Percentiles rank a stretch among this genome's conserved stretches.
phyloP scores from a whole-genome alignment of 2,888 invertebrate species.

The Eupithecia abbreviata region DNA sequence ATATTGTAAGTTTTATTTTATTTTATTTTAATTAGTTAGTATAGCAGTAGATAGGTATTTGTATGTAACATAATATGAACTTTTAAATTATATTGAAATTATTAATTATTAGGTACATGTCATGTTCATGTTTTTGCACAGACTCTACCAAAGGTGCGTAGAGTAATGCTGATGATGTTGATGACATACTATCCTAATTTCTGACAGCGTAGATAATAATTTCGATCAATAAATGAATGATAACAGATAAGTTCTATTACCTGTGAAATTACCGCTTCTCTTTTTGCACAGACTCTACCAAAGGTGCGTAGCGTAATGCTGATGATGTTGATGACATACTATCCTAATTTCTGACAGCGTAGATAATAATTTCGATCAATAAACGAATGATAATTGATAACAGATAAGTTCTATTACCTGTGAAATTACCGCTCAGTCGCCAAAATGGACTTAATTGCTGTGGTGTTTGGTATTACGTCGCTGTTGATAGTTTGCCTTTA shows the following conservation, averaged over 20 bases:
- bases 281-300: too few relatives aligned
- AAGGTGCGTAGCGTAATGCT: too few relatives aligned
- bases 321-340: too few relatives aligned
- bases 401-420: not conserved
- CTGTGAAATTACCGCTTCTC: not conserved
- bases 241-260: not conserved
- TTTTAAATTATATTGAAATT: too few relatives aligned
- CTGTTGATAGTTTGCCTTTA: conserved; percentile 53
- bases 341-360: not conserved
- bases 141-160: too few relatives aligned
- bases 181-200: too few relatives aligned
- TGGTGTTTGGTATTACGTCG: conserved; percentile 49
- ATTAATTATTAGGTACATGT: too few relatives aligned
- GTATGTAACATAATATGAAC: too few relatives aligned
- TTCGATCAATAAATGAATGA: not conserved
- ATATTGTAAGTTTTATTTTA: conserved; percentile 11
- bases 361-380: not conserved
- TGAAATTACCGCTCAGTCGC: conserved; percentile 5
- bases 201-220: not conserved
- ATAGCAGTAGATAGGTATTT: too few relatives aligned
- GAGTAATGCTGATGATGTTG: too few relatives aligned
- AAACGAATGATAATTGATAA: not conserved
- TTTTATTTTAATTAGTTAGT: not conserved
- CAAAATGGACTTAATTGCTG: conserved; percentile 57
- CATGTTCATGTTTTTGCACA: too few relatives aligned